phyloP scores from a whole-genome alignment of 2,888 invertebrate species.

The Pycnomerus fuliginosus region DNA sequence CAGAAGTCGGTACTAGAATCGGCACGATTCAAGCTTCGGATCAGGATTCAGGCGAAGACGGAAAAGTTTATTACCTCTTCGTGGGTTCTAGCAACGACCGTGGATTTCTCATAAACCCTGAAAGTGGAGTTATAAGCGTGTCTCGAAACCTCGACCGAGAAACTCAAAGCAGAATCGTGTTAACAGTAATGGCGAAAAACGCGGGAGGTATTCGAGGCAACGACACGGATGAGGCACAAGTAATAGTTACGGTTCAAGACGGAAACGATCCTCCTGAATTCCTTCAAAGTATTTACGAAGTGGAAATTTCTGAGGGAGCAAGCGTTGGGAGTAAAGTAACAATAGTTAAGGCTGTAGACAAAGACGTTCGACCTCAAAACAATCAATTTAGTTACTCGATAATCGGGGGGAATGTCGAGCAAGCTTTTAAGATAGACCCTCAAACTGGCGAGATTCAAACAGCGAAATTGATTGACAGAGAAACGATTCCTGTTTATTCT shows the following conservation, averaged over 20 bases:
- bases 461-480: slow-evolving; percentile 74
- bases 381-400: slow-evolving; percentile 91
- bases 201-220: slow-evolving; percentile 91
- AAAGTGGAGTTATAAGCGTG: slow-evolving; percentile 82
- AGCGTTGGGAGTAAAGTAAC: slow-evolving; percentile 70
- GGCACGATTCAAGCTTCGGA: slow-evolving; percentile 87
- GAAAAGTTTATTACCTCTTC: slow-evolving; percentile 86
- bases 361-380: slow-evolving; percentile 87
- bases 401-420: slow-evolving; percentile 78
- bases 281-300: slow-evolving; percentile 73
- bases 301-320: slow-evolving; percentile 79
- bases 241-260: slow-evolving; percentile 90
- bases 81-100: slow-evolving; percentile 91
- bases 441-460: slow-evolving; percentile 83
- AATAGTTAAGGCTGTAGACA: slow-evolving; percentile 83
- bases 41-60: slow-evolving; percentile 85
- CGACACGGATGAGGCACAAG: slow-evolving; percentile 93
- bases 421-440: slow-evolving; percentile 85
- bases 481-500: slow-evolving; percentile 72
- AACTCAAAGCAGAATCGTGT: slow-evolving; percentile 83
- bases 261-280: slow-evolving; percentile 97
- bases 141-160: slow-evolving; percentile 81
- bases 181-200: slow-evolving; percentile 94
- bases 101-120: slow-evolving; percentile 83
- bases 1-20: slow-evolving; percentile 79